Percentiles rank a stretch among this genome's conserved stretches.
Evolutionary conservation across 2,797 vertebrate species (phyloP).

Genomic region (Tangara arthus): DNA sequence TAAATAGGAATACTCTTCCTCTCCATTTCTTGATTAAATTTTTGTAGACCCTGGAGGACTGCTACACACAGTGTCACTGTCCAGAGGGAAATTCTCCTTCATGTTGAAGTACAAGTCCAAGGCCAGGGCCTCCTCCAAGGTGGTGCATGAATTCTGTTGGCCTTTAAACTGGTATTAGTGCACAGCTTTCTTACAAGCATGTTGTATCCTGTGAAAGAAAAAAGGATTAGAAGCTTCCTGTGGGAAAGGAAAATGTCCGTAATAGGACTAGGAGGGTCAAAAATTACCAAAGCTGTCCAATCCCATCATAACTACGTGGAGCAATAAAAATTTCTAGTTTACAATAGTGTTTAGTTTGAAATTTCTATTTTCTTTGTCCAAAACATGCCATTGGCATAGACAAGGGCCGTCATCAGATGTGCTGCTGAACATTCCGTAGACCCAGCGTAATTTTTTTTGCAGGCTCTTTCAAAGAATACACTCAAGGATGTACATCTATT

Average conservation of each 20-base stretch:
- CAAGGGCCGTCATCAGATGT: too few species aligned
- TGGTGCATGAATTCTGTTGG: background rate
- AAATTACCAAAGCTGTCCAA: background rate
- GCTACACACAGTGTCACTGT: background rate
- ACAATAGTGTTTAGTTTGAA: background rate
- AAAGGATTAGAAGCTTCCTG: background rate
- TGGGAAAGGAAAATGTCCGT: too few species aligned
- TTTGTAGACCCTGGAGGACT: background rate
- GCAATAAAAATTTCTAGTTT: background rate
- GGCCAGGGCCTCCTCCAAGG: accelerated
- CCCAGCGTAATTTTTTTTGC: too few species aligned
- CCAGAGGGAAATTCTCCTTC: background rate
- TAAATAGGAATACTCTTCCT: background rate
- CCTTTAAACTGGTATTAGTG: background rate
- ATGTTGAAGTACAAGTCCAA: background rate
- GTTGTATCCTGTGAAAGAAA: background rate
- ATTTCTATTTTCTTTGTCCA: background rate
- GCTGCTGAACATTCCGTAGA: background rate
- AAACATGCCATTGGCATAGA: background rate
- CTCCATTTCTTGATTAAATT: background rate
- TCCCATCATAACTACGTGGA: background rate
- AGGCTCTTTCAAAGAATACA: too few species aligned
- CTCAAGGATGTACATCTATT: accelerated
- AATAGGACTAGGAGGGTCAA: background rate
- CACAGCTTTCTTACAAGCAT: background rate